Conservation (phyloP, 2,113 vertebrate species). For the Synchiropus splendidus region DNA sequence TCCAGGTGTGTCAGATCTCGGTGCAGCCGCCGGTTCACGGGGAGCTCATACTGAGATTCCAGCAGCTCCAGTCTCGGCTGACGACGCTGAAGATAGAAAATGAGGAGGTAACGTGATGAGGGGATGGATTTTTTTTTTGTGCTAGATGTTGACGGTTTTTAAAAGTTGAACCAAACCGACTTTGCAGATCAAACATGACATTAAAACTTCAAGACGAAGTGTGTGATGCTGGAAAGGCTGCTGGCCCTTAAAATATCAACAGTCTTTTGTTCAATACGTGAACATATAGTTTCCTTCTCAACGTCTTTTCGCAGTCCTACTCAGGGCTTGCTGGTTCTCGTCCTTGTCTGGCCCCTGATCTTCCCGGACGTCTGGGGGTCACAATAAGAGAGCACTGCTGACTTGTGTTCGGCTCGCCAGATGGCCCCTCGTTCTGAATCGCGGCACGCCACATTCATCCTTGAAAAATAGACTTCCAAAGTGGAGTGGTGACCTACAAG, state of each 20-base stretch:
- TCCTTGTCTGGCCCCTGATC: slow-evolving; percentile 27
- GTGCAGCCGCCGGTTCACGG: slow-evolving; percentile 89
- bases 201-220: too few relatives aligned
- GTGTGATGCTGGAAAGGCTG: too few relatives aligned
- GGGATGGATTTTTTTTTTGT: too few relatives aligned
- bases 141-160: too few relatives aligned
- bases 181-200: too few relatives aligned
- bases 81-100: slow-evolving; percentile 95
- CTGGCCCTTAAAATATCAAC: too few relatives aligned
- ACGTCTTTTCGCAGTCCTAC: too few relatives aligned
- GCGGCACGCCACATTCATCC: slow-evolving; percentile 32
- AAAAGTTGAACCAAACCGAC: too few relatives aligned
- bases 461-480: slow-evolving; percentile 43
- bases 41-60: slow-evolving; percentile 88
- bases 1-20: slow-evolving; percentile 88
- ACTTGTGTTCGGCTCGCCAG: slow-evolving; percentile 41
- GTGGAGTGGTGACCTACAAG: slow-evolving; percentile 19
- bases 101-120: slow-evolving; percentile 79
- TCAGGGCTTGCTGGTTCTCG: too few relatives aligned
- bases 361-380: slow-evolving; percentile 40
- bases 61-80: slow-evolving; percentile 92
- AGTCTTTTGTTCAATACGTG: too few relatives aligned
- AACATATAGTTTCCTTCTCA: too few relatives aligned
- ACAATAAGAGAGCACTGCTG: slow-evolving; percentile 36
- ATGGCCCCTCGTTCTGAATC: slow-evolving; percentile 44